Evolutionary conservation across 2,888 invertebrate genomes (phyloP), one percentile per base, ranked within the genome.

Genomic region (Melinopterus prodromus): DNA sequence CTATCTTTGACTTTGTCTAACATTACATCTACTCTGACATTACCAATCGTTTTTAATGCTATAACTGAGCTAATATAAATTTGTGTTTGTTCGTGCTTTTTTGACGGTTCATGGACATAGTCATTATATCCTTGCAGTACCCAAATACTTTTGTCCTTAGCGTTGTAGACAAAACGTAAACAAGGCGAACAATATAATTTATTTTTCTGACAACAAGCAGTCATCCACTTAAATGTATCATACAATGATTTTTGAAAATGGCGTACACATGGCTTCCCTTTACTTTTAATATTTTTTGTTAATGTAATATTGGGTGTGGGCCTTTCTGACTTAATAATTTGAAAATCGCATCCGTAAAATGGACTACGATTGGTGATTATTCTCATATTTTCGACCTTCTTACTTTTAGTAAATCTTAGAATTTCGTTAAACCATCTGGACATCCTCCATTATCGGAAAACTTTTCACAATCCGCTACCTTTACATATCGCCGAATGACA

Each of bases 81-180:
- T 53, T 53, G 53, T 53, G 53, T 53, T 53, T 53, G 53, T 53
- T 53, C 53, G 5, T 53, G 53, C 5, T 53, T 53, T 12, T 53
- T 53, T 53, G 53, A 2, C 2, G 53, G 3, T 53, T 53, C 53
- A 4, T 53, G 53, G 53, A 53, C 5, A 53, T 53, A 53, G 53
- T 53, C 53, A 53, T 12, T 53, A 53, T 53, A 53, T 7, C 53
- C 53, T 53, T 53, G 53, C 12, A 53, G 53, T 12, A 53, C 53
- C 53, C 53, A 53, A 53, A 53, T 53, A 53, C 53, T 53, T 53
- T 53, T 53, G 53, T 53, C 53, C 53, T 53, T 53, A 53, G 53
- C 53, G 12, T 53, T 53, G 53, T 53, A 53, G 2, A 53, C 53
- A 53, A 53, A 53, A 53, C 2, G 53, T 53, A 53, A 53, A 53